phyloP scores from a whole-genome alignment of 2,113 vertebrate species.

The Eulemur macaco region DNA sequence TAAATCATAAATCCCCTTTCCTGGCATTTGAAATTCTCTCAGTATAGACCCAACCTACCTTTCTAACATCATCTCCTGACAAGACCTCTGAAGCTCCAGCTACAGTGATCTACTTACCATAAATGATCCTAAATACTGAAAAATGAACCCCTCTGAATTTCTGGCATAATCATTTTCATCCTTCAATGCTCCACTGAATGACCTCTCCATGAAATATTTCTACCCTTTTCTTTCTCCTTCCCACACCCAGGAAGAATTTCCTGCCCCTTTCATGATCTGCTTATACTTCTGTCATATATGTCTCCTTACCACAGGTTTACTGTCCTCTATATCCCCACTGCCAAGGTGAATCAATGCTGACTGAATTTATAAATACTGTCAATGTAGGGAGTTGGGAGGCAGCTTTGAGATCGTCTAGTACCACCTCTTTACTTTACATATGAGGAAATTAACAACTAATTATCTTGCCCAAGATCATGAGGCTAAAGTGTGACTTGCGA shows the following conservation, averaged over 20 bases:
- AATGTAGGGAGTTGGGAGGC: background rate
- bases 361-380: background rate
- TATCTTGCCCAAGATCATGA: background rate
- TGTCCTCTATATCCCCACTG: background rate
- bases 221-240: background rate
- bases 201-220: background rate
- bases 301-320: background rate
- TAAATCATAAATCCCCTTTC: background rate
- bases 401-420: background rate
- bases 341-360: background rate
- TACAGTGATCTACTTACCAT: background rate
- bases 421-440: background rate
- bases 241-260: background rate
- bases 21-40: background rate
- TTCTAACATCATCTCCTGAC: background rate
- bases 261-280: background rate
- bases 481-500: background rate
- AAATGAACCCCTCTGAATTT: background rate
- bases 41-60: background rate
- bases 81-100: background rate
- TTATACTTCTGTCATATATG: background rate
- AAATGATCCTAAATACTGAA: background rate
- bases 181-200: background rate
- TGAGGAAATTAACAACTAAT: background rate
- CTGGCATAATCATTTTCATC: background rate